Conservation (phyloP, 2,888 invertebrate species). For the Empis stercorea region DNA sequence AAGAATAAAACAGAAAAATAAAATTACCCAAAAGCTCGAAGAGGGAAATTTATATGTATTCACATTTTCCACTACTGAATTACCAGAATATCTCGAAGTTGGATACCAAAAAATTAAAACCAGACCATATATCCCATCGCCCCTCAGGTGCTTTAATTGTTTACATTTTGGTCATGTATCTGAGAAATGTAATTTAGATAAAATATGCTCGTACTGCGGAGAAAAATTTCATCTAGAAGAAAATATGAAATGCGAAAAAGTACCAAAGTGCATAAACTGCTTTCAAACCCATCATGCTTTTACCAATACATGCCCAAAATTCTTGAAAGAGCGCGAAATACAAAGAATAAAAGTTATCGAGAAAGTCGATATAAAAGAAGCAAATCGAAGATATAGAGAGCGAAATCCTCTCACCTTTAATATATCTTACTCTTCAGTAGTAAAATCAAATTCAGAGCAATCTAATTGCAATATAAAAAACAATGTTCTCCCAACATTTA, state of each 20-base stretch:
- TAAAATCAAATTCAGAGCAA: background rate
- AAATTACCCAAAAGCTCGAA: background rate
- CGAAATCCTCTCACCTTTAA: background rate
- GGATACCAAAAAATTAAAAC: background rate
- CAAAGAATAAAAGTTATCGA: background rate
- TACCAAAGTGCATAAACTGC: background rate
- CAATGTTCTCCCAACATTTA: background rate
- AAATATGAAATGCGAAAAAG: background rate
- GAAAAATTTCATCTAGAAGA: background rate
- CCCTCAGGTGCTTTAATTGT: too few species aligned
- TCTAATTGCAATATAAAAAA: background rate
- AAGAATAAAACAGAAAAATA: background rate
- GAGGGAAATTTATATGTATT: background rate
- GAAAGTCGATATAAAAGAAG: background rate
- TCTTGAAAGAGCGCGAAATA: background rate
- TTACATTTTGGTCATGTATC: background rate
- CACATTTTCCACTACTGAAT: background rate
- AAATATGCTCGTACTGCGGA: background rate
- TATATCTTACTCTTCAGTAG: background rate
- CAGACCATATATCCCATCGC: background rate
- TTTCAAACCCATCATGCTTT: background rate
- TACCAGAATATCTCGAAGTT: background rate
- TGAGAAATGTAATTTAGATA: background rate
- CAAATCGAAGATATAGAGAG: background rate
- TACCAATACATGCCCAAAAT: background rate